A percentile compares a stretch with the other conserved stretches of the same genome.
These are phyloP conservation scores for Emydura subglobosa DNA, from an alignment of 2,113 vertebrate genomes.

Conservation along the genomic window DNA sequence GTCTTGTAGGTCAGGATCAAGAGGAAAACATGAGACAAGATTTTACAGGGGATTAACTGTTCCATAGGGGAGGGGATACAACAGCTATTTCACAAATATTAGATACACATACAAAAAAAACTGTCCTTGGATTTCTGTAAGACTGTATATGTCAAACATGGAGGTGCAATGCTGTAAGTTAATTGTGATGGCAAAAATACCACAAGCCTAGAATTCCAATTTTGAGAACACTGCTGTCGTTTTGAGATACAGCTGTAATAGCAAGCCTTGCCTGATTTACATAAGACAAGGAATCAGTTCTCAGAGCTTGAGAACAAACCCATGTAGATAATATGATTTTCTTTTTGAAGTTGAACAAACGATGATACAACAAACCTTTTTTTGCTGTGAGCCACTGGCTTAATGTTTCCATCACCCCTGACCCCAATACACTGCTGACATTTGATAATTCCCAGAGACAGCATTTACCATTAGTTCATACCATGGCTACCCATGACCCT, in stretches of 20 bases:
- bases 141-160: neutral
- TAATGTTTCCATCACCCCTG: neutral
- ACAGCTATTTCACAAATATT: neutral
- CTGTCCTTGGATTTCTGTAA: no score
- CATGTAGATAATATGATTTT: neutral
- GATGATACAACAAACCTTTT: no score
- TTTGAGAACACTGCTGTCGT: neutral
- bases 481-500: neutral
- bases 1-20: neutral
- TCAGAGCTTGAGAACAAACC: neutral
- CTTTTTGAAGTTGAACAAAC: no score
- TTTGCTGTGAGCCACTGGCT: neutral
- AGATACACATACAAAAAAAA: neutral
- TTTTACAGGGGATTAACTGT: neutral
- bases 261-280: neutral
- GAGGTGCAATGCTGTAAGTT: neutral
- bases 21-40: neutral
- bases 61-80: neutral
- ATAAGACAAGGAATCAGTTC: neutral
- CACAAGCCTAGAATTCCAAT: neutral
- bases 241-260: neutral
- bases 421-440: neutral
- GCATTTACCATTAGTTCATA: neutral
- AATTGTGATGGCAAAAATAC: neutral
- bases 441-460: neutral